Evolutionary conservation across 2,113 vertebrate species (phyloP).

Genomic region (Ailuropoda melanoleuca): DNA sequence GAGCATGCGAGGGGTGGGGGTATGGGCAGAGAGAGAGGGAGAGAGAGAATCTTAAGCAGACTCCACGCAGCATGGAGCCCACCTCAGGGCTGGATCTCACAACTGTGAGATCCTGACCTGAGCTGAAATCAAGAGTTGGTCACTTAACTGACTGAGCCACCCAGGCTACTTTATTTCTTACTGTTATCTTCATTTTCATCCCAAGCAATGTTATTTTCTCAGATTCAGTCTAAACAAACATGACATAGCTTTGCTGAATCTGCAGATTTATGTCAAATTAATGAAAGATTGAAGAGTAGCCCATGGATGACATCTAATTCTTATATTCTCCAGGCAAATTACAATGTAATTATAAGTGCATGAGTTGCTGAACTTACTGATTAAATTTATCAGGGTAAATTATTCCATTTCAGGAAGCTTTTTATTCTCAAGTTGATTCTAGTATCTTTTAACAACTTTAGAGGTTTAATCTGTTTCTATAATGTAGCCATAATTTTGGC

Average conservation of each 20-base stretch:
- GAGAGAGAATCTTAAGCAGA: not conserved
- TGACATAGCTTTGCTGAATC: slow-evolving; percentile 35
- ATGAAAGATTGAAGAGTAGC: slow-evolving; percentile 57
- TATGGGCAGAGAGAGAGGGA: not conserved
- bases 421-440: not conserved
- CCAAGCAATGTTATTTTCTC: slow-evolving; percentile 58
- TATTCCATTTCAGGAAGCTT: not conserved
- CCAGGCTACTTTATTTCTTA: not conserved
- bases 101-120: not conserved
- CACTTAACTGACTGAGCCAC: not conserved
- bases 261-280: slow-evolving; percentile 55
- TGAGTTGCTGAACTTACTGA: slow-evolving; percentile 27
- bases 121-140: not conserved
- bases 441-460: not conserved
- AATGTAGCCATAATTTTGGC: not conserved
- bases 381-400: not conserved
- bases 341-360: not conserved
- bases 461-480: slow-evolving; percentile 30
- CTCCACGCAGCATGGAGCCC: not conserved
- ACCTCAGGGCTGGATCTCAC: not conserved
- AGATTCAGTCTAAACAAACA: slow-evolving; percentile 53
- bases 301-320: slow-evolving; percentile 21
- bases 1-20: no score
- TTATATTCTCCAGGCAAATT: slow-evolving; percentile 2
- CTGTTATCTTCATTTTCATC: slow-evolving; percentile 36